Percentiles rank a stretch among this genome's conserved stretches.
Conservation (phyloP, 2,113 vertebrate genomes). For the Mugil cephalus region DNA sequence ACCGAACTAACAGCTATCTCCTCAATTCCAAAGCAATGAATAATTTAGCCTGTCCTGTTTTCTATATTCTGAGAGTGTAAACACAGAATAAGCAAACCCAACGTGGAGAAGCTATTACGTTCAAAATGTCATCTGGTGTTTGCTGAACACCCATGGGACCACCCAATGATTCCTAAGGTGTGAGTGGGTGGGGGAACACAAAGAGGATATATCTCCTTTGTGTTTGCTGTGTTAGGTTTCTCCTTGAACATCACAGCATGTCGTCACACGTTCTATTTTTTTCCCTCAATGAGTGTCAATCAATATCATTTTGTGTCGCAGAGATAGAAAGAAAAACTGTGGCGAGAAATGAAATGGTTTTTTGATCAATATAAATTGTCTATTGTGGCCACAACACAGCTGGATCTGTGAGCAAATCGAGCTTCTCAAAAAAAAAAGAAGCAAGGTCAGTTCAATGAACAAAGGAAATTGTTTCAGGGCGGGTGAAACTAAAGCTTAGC, state of each 20-base stretch:
- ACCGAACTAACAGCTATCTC: slow-evolving; percentile 16
- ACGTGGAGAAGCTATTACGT: slow-evolving; percentile 31
- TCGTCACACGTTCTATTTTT: slow-evolving; percentile 16
- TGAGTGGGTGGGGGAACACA: not conserved
- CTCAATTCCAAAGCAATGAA: slow-evolving; percentile 47
- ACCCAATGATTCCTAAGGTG: slow-evolving; percentile 17
- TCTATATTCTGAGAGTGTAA: slow-evolving; percentile 32
- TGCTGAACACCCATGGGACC: slow-evolving; percentile 17
- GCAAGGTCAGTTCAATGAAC: slow-evolving; percentile 31
- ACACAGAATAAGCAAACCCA: slow-evolving; percentile 45
- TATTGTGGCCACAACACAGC: not conserved
- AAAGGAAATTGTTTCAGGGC: not conserved
- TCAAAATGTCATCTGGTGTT: slow-evolving; percentile 21
- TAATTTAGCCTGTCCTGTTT: slow-evolving; percentile 24
- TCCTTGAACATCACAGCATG: slow-evolving; percentile 47
- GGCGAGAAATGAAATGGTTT: slow-evolving; percentile 27
- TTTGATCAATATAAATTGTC: slow-evolving; percentile 43
- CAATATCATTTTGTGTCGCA: slow-evolving; percentile 42
- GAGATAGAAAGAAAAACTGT: slow-evolving; percentile 4
- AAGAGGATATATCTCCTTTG: not conserved
- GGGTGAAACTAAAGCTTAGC: slow-evolving; percentile 2
- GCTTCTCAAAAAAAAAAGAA: not conserved
- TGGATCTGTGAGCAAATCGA: slow-evolving; percentile 3
- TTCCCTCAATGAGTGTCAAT: slow-evolving; percentile 43
- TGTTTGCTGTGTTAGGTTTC: slow-evolving; percentile 15